Base-by-base conservation (phyloP, 92 coral and sea anemone species). In the Virgularia gustaviana region DNA sequence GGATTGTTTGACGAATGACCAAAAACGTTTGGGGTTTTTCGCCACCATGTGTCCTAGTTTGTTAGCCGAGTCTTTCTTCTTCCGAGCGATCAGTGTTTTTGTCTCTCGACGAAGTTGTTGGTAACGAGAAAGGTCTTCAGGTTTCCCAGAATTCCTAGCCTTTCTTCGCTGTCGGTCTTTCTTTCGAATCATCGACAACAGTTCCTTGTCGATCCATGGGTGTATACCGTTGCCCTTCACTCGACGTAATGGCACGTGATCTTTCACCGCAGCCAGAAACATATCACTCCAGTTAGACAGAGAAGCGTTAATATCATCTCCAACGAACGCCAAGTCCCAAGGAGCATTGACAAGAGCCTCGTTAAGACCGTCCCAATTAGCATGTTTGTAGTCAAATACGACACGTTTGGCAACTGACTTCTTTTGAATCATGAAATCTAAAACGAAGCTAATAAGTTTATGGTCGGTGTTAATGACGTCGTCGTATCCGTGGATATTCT, bases 141-240 rank as follows among this genome's bases (percentile, higher is more conserved):
- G 15, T 7, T 65, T 23, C 15, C 41, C 25, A 28, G 70, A 25
- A 22, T 73, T 73, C 19, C 9, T 1, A 2, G 70, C 60, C 61
- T 71, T 82, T 37, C 19, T 66, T 36, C 86, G 75, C 68, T 68
- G 78, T 0, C 39, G 31, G 55, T 81, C 59, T 47, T 81, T 81
- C 81, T 52, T 80, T 67, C 59, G 61, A 5, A 83, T 42, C 27
- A 83, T 55, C 18, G 68, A 30, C 59, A 54, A 49, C 5, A 84
- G 68, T 44, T 84, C 85, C 12, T 34, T 42, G 67, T 84, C 95
- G 74, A 81, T 67, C 89, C 89, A 81, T 24, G 89, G 81, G 24
- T 73, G 89, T 62, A 66, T 57, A 49, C 32, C 19, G 56, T 38
- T 57, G 47, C 71, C 77, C 42, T 75, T 65, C 29, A 43, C 29